Evolutionary conservation across 1,140 invertebrate species (phyloP).

Genomic region (Meloidogyne chitwoodi): DNA sequence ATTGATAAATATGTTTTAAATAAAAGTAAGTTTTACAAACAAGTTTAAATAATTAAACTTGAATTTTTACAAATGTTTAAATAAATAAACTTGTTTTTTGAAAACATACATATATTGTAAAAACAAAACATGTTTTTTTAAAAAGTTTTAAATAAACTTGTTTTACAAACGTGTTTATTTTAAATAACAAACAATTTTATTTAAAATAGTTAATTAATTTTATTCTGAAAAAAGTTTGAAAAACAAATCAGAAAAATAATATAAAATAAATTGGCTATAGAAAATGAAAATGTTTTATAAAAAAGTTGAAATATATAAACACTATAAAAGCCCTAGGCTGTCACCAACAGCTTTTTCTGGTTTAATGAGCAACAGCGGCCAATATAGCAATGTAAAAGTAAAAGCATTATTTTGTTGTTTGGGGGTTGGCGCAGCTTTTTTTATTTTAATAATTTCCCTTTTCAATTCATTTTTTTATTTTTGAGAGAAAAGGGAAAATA

Average conservation of each 20-base stretch:
- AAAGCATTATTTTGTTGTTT: too few species aligned
- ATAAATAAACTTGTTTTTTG: too few species aligned
- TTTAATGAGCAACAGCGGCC: neutral
- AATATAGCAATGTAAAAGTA: slow-evolving; percentile 21
- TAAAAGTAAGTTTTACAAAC: too few species aligned
- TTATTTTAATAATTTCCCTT: neutral
- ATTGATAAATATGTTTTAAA: too few species aligned
- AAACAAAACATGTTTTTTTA: too few species aligned
- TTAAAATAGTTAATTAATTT: too few species aligned
- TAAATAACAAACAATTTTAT: neutral
- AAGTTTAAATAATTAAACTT: too few species aligned
- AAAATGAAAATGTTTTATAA: neutral
- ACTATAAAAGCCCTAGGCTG: neutral
- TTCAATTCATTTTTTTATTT: neutral
- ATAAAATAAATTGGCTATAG: neutral
- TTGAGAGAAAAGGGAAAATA: too few species aligned
- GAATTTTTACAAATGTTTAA: too few species aligned
- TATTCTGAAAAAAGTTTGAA: neutral
- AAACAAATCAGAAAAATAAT: neutral
- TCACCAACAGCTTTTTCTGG: neutral
- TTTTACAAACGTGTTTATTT: neutral
- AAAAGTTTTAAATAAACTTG: neutral
- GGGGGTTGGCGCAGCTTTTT: neutral
- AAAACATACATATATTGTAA: too few species aligned
- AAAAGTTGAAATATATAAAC: neutral